These are phyloP conservation scores for Drosophila siamana DNA, from an alignment of 2,888 invertebrate genomes.

Conservation along the genomic window DNA sequence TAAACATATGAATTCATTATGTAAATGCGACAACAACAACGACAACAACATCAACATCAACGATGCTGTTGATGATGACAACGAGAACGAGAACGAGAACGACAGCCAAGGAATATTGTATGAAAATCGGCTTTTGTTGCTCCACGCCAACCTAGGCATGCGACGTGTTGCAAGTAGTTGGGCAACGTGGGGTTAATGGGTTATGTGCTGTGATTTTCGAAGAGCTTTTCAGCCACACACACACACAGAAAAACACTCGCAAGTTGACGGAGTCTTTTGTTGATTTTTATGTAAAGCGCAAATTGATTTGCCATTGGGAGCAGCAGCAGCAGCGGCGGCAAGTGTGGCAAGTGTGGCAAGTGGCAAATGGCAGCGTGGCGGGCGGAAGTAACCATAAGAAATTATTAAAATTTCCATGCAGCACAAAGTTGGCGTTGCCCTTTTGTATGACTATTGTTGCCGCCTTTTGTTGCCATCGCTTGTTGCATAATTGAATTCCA, in stretches of 20 bases:
- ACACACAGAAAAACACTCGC: constrained; percentile 2
- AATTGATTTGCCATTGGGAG: constrained; percentile 73
- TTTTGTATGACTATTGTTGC: constrained; percentile 20
- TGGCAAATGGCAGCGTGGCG: constrained; percentile 10
- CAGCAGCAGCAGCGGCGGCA: constrained; percentile 37
- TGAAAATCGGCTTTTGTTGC: too few species aligned
- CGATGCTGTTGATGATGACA: constrained; percentile 19
- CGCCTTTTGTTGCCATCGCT: constrained; percentile 19
- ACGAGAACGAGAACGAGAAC: constrained; percentile 27
- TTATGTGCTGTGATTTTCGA: constrained; percentile 76
- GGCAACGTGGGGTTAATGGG: constrained; percentile 70
- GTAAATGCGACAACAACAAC: constrained; percentile 63
- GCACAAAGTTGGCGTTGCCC: constrained; percentile 19
- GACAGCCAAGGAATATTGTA: constrained; percentile 60
- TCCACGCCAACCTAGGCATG: too few species aligned
- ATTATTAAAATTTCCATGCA: constrained; percentile 48
- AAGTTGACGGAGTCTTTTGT: constrained; percentile 55
- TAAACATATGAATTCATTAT: constrained; percentile 83
- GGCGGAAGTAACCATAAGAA: constrained; percentile 36
- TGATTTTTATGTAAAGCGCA: constrained; percentile 73
- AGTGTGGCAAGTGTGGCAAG: constrained; percentile 7
- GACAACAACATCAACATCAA: constrained; percentile 20
- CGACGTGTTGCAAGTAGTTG: constrained; percentile 47
- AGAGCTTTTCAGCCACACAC: constrained; percentile 21
- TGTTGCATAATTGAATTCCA: constrained; percentile 50